Percentiles rank a stretch among this genome's conserved stretches.
These are phyloP conservation scores for Phrynocephalus forsythii DNA, from an alignment of 2,797 vertebrate genomes.

Conservation along the genomic window DNA sequence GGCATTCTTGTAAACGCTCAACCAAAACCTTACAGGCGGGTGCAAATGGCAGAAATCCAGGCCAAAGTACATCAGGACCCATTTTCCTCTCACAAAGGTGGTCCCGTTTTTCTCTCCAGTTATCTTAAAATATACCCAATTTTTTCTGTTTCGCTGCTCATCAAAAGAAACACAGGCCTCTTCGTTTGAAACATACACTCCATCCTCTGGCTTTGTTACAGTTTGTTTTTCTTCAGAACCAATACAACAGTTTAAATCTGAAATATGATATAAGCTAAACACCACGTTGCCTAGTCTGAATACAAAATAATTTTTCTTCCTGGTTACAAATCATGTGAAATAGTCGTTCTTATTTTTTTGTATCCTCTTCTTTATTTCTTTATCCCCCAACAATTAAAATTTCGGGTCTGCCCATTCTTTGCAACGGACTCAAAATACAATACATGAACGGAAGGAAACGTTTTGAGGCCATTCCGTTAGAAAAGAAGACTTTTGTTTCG, in stretches of 20 bases:
- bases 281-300: conserved; percentile 55
- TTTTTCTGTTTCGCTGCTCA: neutral
- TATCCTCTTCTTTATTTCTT: conserved; percentile 8
- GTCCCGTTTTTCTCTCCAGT: neutral
- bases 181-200: neutral
- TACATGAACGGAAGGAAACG: conserved; percentile 56
- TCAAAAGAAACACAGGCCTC: conserved; percentile 29
- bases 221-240: neutral
- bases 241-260: conserved; percentile 20
- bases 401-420: conserved; percentile 25
- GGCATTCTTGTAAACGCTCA: neutral
- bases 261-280: conserved; percentile 44
- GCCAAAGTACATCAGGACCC: neutral
- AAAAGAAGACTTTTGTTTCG: conserved; percentile 57
- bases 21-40: neutral
- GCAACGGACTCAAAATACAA: conserved; percentile 64
- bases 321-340: conserved; percentile 54
- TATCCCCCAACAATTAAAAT: neutral
- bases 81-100: neutral
- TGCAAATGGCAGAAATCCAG: neutral
- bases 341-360: conserved; percentile 30
- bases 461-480: conserved; percentile 64
- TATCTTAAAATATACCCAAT: conserved; percentile 5
- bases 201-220: neutral
- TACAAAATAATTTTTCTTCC: conserved; percentile 53